Evolutionary conservation across 2,113 vertebrate genomes (phyloP), one percentile per base, ranked within the genome.

Genomic region (Myiozetetes cayanensis): DNA sequence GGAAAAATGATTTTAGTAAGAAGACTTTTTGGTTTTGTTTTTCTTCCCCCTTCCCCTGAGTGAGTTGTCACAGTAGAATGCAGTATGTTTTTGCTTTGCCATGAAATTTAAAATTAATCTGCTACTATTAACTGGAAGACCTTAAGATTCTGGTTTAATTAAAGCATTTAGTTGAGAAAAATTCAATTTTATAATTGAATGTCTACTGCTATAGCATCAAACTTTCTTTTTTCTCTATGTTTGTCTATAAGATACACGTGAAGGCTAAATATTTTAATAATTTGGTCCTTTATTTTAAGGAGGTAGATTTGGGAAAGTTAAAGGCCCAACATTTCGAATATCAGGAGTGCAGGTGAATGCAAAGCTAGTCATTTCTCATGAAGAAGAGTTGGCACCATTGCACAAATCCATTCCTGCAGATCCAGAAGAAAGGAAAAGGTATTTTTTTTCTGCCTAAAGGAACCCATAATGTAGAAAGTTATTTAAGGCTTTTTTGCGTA

Each of bases 261-360:
- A 75, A 83, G 66, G 12, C 68, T 75, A 73, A 85, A 61, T 73
- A 85, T 62, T 71, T 78, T 71, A 71, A 81, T 87, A 63, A 15
- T 20, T 78, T 79, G 10, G 30, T 89, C n/a, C n/a, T 82, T 94
- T 87, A 33, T 87, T 96, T 94, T 79, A 96, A 99, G 99, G 98
- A 87, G 99, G 99, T 84, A 98, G 99, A 81, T 97, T 99, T 97
- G 99, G 99, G 50, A 99, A 99, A 94, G 99, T 99, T 74, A 99
- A 99, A 95, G 99, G 99, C 46, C 99, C 99, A 27, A 99, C 99
- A 15, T 99, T 99, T 93, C 98, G 99, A 97, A 99, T 99, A 87
- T 99, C 99, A 78, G 99, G 99, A 83, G 99, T 99, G 41, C 99
- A 99, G 88, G 99, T 99, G 77, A 99, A 99, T 90, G 99, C 99